A percentile compares a stretch with the other conserved stretches of the same genome.
Conservation (phyloP, 2,797 vertebrate genomes). For the Jordanella pulchra region DNA sequence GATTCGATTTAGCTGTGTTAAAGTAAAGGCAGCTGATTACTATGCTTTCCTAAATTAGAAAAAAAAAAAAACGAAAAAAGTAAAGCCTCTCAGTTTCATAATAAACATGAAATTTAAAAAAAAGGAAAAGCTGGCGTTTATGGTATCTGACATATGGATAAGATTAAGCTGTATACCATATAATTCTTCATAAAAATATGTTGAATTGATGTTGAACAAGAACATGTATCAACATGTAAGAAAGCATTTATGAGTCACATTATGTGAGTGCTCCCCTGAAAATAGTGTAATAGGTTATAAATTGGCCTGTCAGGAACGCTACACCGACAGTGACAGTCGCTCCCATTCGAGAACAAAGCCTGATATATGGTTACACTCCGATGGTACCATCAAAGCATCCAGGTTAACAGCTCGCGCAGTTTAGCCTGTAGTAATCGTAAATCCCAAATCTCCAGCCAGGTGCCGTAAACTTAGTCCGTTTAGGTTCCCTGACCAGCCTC, state of each 20-base stretch:
- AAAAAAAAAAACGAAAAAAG: not conserved
- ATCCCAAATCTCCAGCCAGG: constrained; percentile 29
- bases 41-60: too few relatives aligned
- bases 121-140: not conserved
- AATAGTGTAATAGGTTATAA: constrained; percentile 52
- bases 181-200: not conserved
- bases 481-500: constrained; percentile 18
- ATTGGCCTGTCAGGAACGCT: constrained; percentile 48
- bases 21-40: too few relatives aligned
- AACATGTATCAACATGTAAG: constrained; percentile 5
- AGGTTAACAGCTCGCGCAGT: not conserved
- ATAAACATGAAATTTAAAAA: not conserved
- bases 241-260: constrained; percentile 11
- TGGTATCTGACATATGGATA: not conserved
- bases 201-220: not conserved
- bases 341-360: constrained; percentile 27
- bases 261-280: constrained; percentile 41
- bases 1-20: not conserved
- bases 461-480: constrained; percentile 15
- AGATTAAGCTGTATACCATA: not conserved
- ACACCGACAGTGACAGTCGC: constrained; percentile 36
- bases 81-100: not conserved
- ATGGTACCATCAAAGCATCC: constrained; percentile 30
- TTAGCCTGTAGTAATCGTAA: constrained; percentile 13
- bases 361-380: constrained; percentile 44